A percentile compares a stretch with the other conserved stretches of the same genome.
Evolutionary conservation across 2,797 vertebrate genomes (phyloP).

Genomic region (Lateolabrax maculatus): DNA sequence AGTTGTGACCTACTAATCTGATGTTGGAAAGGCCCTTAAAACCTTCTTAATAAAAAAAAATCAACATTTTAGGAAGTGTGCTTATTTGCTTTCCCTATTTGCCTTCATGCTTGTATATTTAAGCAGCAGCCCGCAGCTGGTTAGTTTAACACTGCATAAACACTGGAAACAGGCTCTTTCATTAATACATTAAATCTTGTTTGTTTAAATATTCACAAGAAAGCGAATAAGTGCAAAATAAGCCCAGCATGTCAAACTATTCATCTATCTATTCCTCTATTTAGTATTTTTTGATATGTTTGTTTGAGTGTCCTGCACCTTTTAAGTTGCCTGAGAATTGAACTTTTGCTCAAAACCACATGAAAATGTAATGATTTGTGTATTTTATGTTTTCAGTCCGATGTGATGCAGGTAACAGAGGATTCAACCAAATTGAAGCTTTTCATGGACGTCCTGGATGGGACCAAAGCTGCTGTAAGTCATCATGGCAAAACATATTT

Average conservation of each 20-base stretch:
- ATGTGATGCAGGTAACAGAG: constrained; percentile 93
- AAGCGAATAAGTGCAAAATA: too few relatives aligned
- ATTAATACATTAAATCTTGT: too few relatives aligned
- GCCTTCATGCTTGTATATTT: too few relatives aligned
- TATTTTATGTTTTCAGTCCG: constrained; percentile 83
- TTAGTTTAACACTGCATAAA: too few relatives aligned
- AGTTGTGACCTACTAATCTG: neutral
- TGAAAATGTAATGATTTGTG: neutral
- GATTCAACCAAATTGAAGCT: constrained; percentile 88
- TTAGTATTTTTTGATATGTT: too few relatives aligned
- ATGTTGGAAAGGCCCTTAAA: neutral
- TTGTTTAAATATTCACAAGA: too few relatives aligned
- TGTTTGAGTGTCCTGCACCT: neutral
- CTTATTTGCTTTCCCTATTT: neutral
- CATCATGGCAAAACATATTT: neutral
- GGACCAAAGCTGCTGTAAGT: constrained; percentile 93
- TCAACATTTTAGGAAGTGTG: neutral
- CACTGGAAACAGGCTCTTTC: too few relatives aligned
- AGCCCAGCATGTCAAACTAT: too few relatives aligned
- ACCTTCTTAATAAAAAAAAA: too few relatives aligned
- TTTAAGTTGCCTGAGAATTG: neutral
- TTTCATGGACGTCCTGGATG: constrained; percentile 94
- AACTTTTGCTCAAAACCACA: neutral
- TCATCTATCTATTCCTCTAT: too few relatives aligned
- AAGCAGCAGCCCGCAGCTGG: too few relatives aligned